Base-by-base conservation (phyloP, 2,113 vertebrate species). In the Nesoenas mayeri region DNA sequence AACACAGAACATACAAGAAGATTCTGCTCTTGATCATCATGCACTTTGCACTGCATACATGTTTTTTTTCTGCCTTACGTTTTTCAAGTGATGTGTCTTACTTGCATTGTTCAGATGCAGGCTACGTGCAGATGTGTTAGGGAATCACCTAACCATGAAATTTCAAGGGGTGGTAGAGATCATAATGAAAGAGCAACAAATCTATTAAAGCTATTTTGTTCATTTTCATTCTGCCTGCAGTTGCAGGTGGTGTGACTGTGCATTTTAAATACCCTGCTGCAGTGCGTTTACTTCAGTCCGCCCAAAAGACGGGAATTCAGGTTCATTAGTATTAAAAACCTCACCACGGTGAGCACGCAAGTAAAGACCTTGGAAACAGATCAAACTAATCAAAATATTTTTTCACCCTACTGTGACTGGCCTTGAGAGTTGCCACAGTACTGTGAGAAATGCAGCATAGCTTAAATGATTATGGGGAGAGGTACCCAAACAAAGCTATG, bases 261-360 rank as follows among this genome's bases (percentile, higher is more conserved):
- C 89, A 83, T 97, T 95, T 85, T 89, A 73, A 82, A 84, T 87
- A 77, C 31, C 15, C 40, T 90, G 65, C 31, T 85, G 28, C 7
- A 51, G 67, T 75, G 56, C 31, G 80, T 81, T 94, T 51, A 21
- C 70, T 73, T 62, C 38, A 48, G 26, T 62, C 6, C 1, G 4
- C 75, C 64, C 48, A 38, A 70, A 95, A 93, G 36, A 31, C n/a
- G 83, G 75, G 47, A 80, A 80, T 92, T 88, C 32, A 80, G 16
- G 36, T 92, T 83, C 40, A 79, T 42, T 22, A 12, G 11, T 77
- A 42, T 80, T 70, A 60, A 65, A 86, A 91, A 26, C 17, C 8
- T 79, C 15, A 10, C 24, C 31, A 5, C 0, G 1, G 44, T 34
- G 13, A 58, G 36, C n/a, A 47, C 1, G 4, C 25, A 79, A 20